Conservation (phyloP, 1,140 invertebrate species). For the Colletes gigas region DNA sequence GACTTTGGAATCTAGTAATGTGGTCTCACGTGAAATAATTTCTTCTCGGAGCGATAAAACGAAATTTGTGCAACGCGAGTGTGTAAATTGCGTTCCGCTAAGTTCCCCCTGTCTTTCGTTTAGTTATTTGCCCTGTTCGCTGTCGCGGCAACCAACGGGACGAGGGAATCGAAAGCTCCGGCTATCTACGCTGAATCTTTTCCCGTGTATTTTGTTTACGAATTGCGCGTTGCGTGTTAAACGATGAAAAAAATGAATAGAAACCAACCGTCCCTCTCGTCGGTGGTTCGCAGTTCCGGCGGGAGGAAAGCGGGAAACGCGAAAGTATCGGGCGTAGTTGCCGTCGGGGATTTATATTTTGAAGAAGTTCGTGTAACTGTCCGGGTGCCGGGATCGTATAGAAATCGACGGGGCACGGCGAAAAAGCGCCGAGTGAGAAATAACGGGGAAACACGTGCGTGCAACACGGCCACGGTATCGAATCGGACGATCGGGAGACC, state of each 20-base stretch:
- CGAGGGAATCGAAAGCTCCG: no score
- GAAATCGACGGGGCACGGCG: conserved; percentile 27
- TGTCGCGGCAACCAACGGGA: no score
- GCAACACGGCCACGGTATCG: conserved; percentile 35
- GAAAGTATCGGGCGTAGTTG: conserved; percentile 19
- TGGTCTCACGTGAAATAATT: no score
- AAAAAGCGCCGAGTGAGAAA: conserved; percentile 37
- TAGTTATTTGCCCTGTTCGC: no score
- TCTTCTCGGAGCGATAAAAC: no score
- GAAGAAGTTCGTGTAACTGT: conserved; percentile 41
- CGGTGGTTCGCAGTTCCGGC: background rate
- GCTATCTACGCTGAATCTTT: no score
- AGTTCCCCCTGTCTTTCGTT: no score
- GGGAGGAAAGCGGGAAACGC: conserved; percentile 14
- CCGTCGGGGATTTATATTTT: conserved; percentile 35
- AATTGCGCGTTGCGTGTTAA: no score
- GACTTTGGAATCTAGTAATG: no score
- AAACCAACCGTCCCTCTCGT: background rate
- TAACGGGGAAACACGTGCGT: conserved; percentile 45
- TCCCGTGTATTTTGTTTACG: no score
- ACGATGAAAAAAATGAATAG: background rate
- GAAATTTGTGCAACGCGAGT: no score
- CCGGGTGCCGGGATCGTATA: conserved; percentile 19
- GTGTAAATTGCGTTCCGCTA: no score
- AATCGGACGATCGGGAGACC: conserved; percentile 37